A percentile compares a stretch with the other conserved stretches of the same genome.
These are phyloP conservation scores for Zaprionus camerounensis DNA, from an alignment of 1,140 invertebrate species.

Conservation along the genomic window DNA sequence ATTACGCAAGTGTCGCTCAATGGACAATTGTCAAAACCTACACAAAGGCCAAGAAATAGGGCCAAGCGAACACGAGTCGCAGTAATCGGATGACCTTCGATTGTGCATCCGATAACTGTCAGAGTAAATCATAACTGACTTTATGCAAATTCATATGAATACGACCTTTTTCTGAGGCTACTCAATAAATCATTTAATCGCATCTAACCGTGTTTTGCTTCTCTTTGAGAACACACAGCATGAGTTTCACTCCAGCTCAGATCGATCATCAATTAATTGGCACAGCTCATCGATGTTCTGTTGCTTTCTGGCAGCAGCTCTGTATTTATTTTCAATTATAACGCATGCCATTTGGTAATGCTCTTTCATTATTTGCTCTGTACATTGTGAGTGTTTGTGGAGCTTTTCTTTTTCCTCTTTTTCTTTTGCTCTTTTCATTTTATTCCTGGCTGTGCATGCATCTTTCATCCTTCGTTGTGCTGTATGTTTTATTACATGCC, in stretches of 20 bases:
- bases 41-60: slow-evolving; percentile 26
- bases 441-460: slow-evolving; percentile 26
- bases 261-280: slow-evolving; percentile 49
- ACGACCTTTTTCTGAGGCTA: background rate
- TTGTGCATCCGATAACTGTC: background rate
- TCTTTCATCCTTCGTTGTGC: slow-evolving; percentile 41
- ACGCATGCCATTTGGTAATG: slow-evolving; percentile 70
- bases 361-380: slow-evolving; percentile 65
- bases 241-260: background rate
- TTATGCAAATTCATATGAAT: background rate
- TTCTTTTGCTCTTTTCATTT: slow-evolving; percentile 18
- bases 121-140: background rate
- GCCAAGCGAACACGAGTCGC: background rate
- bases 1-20: slow-evolving; percentile 58
- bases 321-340: slow-evolving; percentile 81
- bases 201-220: background rate
- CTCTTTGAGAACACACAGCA: background rate
- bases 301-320: slow-evolving; percentile 21
- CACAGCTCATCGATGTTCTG: background rate
- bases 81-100: slow-evolving; percentile 3
- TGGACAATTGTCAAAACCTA: slow-evolving; percentile 41
- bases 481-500: slow-evolving; percentile 73
- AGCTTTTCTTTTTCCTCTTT: slow-evolving; percentile 29
- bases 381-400: slow-evolving; percentile 48
- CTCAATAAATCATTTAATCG: slow-evolving; percentile 10